phyloP scores from a whole-genome alignment of 1,140 invertebrate genomes.

The Penaeus chinensis region DNA sequence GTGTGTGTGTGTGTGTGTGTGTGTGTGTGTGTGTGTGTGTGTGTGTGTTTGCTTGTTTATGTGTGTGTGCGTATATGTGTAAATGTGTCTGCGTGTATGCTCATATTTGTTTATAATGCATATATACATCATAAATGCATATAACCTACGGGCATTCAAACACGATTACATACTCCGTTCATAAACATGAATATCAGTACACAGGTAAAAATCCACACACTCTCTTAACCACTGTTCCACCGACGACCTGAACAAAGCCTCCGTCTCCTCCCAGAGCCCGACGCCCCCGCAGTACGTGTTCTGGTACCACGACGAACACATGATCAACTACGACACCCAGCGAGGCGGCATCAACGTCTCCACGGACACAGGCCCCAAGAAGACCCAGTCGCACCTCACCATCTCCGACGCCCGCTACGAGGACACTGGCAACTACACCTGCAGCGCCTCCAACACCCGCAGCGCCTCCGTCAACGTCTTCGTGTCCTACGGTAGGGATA shows the following conservation, averaged over 20 bases:
- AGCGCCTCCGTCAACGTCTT: slow-evolving; percentile 67
- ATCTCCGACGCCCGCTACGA: slow-evolving; percentile 59
- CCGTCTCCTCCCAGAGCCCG: slow-evolving; percentile 66
- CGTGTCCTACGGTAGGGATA: slow-evolving; percentile 67
- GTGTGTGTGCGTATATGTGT: background rate
- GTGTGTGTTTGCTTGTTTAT: background rate
- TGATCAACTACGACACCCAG: slow-evolving; percentile 91
- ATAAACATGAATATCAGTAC: too few relatives aligned
- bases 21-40: background rate
- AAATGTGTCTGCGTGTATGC: background rate
- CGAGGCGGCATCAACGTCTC: slow-evolving; percentile 86
- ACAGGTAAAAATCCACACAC: background rate
- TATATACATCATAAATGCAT: too few relatives aligned
- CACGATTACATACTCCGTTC: background rate
- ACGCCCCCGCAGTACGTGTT: slow-evolving; percentile 69
- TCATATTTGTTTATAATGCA: too few relatives aligned
- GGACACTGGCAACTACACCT: slow-evolving; percentile 64
- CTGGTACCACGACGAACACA: slow-evolving; percentile 85
- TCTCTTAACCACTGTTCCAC: background rate
- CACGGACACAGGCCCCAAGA: slow-evolving; percentile 81
- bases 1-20: background rate
- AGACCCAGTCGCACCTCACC: slow-evolving; percentile 67
- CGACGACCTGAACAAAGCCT: slow-evolving; percentile 43
- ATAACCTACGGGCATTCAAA: background rate
- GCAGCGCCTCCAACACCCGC: slow-evolving; percentile 63